Base-by-base conservation (phyloP, 2,888 invertebrate species). In the Blastobasis adustella region DNA sequence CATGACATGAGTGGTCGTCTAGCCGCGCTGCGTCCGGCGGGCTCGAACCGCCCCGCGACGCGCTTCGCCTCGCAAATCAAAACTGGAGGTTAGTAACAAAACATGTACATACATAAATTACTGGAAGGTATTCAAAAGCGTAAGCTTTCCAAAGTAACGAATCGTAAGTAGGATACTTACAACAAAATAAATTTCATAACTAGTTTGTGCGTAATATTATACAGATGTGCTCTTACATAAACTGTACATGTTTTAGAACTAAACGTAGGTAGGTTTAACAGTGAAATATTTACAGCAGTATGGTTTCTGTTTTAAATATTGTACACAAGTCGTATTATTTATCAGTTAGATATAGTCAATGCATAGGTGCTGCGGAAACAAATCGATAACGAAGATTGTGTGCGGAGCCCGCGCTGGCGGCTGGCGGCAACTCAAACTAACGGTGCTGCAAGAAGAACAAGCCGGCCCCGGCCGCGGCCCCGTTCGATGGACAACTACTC, bases 401-500 rank as follows among this genome's bases (percentile, higher is more conserved):
- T 85, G 87, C 86, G 76, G 82, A 83, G 83, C 79, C 83, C 84
- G 80, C 85, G 83, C 76, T 79, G 82, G 86, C 89, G 81, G 83
- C 76, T 79, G 82, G 86, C 89, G 81, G 92, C 92, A 92, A 92
- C 91, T 91, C 79, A 92, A 92, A 92, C 85, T 90, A 92, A 92
- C 89, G 90, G 92, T 92, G 91, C 92, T 92, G 91, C 87, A 91
- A 90, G 91, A 90, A 90, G 90, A 91, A 91, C 88, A 92, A 91
- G 91, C 91, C 80, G 61, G 42, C 36, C 50, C 41, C 71, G 67
- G 63, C 65, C 54, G 58, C 55, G 58, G 58, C 60, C 67, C 75
- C 76, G 79, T 76, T 81, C 83, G 75, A 87, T 80, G 79, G 82
- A 82, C 82, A 80, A 89, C 86, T 85, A 87, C 89, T 85, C 86